Conservation (phyloP, 2,113 vertebrate genomes). For the Lophura nycthemera region DNA sequence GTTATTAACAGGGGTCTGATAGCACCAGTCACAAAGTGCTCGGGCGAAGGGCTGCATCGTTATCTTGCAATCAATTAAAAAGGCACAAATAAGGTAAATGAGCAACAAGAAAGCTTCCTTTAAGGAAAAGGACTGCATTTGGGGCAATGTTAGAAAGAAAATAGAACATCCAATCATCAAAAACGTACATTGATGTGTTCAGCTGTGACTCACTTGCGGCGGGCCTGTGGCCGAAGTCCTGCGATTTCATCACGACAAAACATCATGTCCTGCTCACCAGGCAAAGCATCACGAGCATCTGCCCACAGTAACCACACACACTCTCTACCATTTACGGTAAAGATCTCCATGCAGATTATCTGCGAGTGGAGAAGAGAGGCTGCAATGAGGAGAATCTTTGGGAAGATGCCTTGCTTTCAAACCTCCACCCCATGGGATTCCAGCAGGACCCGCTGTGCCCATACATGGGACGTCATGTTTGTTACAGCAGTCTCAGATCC, state of each 20-base stretch:
- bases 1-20: neutral
- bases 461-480: neutral
- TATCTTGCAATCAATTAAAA: neutral
- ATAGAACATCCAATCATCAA: neutral
- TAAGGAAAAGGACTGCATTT: neutral
- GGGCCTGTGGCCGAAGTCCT: constrained; percentile 15
- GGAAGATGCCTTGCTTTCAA: neutral
- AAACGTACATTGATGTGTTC: neutral
- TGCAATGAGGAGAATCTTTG: neutral
- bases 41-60: rapidly evolving
- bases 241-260: constrained; percentile 2
- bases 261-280: constrained; percentile 29
- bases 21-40: neutral
- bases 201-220: constrained; percentile 3
- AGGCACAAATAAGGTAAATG: neutral
- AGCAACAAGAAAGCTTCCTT: neutral
- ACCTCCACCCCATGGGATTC: neutral
- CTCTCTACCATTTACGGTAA: constrained; percentile 14
- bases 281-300: neutral
- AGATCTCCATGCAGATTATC: neutral
- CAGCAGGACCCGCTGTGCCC: neutral
- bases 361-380: neutral
- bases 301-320: neutral
- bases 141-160: neutral
- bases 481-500: neutral